Evolutionary conservation across 2,797 vertebrate species (phyloP), one percentile per base, ranked within the genome.

Genomic region (Chromis chromis): DNA sequence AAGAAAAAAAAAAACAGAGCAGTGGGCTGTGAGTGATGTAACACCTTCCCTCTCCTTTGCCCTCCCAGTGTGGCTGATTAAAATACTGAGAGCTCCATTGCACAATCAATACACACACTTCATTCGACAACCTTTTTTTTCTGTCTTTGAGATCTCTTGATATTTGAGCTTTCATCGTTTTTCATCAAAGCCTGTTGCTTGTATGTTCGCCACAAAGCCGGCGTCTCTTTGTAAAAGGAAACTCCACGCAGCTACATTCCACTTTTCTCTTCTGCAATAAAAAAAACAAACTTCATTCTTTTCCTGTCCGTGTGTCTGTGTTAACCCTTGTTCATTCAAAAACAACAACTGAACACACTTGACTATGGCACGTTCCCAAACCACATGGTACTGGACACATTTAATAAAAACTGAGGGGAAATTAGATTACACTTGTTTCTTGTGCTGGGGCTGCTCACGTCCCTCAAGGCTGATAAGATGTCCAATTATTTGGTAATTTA

Each of bases 401-500:
- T 86, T 86, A 63, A 85, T 70, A 82, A 85, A 86, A 85, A 85
- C 39, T 52, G 48, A 70, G 16, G 76, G 70, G 61, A 83, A 76
- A 84, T 77, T 49, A n/a, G 65, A 81, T 83, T 70, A 84, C 78
- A 74, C 82, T 83, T 86, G 65, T 76, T 84, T 81, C 81, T 85
- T 86, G 82, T 89, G 78, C 86, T 76, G 60, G 77, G 81, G 86
- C 74, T 82, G 82, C 74, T 78, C 75, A 28, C 36, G 65, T 88
- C 89, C 91, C 84, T 85, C 86, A 87, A 89, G 90, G 87, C 86
- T 89, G 82, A 87, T 86, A 89, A 90, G 90, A 89, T 79, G 88
- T 94, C 89, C 89, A 87, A 90, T 91, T 91, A 92, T 92, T 90
- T 91, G 89, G 85, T 91, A 68, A 86, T 85, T 93, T 91, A 85